A percentile compares a stretch with the other conserved stretches of the same genome.
phyloP scores from a whole-genome alignment of 2,797 vertebrate species.

The Sphenopsis melanotis region DNA sequence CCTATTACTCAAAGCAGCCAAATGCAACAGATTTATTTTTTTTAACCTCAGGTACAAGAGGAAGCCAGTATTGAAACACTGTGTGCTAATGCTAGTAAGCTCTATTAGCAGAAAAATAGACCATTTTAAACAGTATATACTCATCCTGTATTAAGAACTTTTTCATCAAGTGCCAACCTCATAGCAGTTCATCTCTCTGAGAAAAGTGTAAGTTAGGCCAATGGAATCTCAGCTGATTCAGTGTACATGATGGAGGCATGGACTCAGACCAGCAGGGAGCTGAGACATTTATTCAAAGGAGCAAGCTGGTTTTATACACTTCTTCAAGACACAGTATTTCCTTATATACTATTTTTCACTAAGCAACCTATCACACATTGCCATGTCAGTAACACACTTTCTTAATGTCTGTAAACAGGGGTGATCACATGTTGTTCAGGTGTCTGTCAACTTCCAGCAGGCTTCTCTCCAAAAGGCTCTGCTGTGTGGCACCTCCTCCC shows the following conservation, averaged over 20 bases:
- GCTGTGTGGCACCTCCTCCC: neutral
- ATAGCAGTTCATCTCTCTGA: neutral
- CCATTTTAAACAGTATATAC: neutral
- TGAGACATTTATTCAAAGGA: neutral
- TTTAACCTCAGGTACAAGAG: neutral
- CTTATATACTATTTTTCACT: neutral
- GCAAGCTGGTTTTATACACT: neutral
- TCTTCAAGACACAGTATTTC: neutral
- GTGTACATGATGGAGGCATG: neutral
- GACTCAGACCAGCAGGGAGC: neutral
- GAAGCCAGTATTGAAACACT: neutral
- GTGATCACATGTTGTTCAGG: neutral
- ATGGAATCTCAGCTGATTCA: neutral
- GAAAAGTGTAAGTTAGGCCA: neutral
- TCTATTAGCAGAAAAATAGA: neutral
- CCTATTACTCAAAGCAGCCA: neutral
- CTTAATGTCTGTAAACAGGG: too few species aligned
- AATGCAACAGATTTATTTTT: neutral
- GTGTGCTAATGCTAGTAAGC: neutral
- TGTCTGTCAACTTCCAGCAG: neutral
- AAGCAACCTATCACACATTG: neutral
- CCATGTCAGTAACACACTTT: too few species aligned
- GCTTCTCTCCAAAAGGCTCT: neutral
- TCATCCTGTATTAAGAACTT: neutral
- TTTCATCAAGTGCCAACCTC: neutral